Evolutionary conservation across 1,140 invertebrate species (phyloP).

Genomic region (Drosophila lacteicornis): DNA sequence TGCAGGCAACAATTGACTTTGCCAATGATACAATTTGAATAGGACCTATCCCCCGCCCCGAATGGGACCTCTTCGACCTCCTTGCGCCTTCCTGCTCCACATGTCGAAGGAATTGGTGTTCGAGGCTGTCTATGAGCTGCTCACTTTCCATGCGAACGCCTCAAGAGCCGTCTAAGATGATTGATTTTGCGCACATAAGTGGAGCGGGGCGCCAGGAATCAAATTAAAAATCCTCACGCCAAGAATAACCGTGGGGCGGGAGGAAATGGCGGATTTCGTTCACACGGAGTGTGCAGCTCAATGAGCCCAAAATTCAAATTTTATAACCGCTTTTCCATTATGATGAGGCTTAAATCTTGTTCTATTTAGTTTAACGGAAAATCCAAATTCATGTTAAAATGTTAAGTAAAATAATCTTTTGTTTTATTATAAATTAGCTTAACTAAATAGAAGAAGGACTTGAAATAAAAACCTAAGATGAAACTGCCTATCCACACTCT

Average conservation of each 20-base stretch:
- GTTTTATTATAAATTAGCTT: too few relatives aligned
- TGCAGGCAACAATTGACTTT: conserved; percentile 70
- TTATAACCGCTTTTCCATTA: conserved; percentile 3
- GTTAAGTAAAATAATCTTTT: not conserved
- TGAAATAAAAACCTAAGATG: not conserved
- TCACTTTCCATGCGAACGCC: conserved; percentile 49
- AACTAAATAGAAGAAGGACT: not conserved
- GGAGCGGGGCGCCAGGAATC: conserved; percentile 27
- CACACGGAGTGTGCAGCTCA: conserved; percentile 1
- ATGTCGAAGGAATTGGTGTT: conserved; percentile 10
- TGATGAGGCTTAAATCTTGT: not conserved
- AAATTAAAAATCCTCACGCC: conserved; percentile 57
- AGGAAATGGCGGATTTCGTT: conserved; percentile 1
- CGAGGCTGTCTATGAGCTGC: conserved; percentile 34
- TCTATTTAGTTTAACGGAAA: not conserved
- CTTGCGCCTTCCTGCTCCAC: conserved; percentile 8
- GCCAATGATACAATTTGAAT: conserved; percentile 70
- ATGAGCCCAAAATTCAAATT: conserved; percentile 1
- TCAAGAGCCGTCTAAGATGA: conserved; percentile 45
- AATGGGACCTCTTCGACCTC: conserved; percentile 12
- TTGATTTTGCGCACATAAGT: conserved; percentile 41
- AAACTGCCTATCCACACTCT: not conserved
- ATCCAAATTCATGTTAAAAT: not conserved
- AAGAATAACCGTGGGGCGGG: not conserved
- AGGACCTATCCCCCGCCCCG: conserved; percentile 1